These are phyloP conservation scores for Marisa cornuarietis DNA, from an alignment of 1,140 invertebrate species.

Conservation along the genomic window DNA sequence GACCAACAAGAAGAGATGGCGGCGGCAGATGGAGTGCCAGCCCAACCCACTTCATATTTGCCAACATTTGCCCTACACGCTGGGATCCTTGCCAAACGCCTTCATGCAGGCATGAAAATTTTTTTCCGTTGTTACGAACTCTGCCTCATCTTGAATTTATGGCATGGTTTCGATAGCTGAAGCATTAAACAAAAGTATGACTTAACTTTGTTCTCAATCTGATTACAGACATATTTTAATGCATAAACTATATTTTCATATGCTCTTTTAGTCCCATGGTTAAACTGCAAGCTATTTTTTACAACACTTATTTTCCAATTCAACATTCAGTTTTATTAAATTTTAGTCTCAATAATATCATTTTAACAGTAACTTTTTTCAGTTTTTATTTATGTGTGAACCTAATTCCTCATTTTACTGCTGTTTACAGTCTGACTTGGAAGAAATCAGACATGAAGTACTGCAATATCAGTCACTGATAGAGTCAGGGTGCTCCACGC, in stretches of 20 bases:
- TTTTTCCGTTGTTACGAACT: too few relatives aligned
- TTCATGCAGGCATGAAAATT: constrained; percentile 28
- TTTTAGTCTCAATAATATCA: background rate
- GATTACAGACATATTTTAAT: too few relatives aligned
- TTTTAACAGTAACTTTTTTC: background rate
- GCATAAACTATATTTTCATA: too few relatives aligned
- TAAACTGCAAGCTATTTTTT: background rate
- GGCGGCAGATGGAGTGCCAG: constrained; percentile 27
- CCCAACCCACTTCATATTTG: constrained; percentile 36
- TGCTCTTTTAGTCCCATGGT: too few relatives aligned
- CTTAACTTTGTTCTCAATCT: too few relatives aligned
- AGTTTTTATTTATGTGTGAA: background rate
- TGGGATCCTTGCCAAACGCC: constrained; percentile 39
- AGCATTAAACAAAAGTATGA: too few relatives aligned
- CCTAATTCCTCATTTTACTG: background rate
- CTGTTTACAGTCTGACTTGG: constrained; percentile 12
- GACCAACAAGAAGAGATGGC: constrained; percentile 32
- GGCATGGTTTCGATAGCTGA: too few relatives aligned
- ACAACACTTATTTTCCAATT: background rate
- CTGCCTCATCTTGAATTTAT: too few relatives aligned
- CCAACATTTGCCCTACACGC: constrained; percentile 27
- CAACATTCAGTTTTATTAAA: background rate
- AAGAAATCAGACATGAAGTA: constrained; percentile 33
- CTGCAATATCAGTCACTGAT: constrained; percentile 31
- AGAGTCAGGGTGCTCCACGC: constrained; percentile 26